phyloP scores from a whole-genome alignment of 2,888 invertebrate species.

The Clanis bilineata region DNA sequence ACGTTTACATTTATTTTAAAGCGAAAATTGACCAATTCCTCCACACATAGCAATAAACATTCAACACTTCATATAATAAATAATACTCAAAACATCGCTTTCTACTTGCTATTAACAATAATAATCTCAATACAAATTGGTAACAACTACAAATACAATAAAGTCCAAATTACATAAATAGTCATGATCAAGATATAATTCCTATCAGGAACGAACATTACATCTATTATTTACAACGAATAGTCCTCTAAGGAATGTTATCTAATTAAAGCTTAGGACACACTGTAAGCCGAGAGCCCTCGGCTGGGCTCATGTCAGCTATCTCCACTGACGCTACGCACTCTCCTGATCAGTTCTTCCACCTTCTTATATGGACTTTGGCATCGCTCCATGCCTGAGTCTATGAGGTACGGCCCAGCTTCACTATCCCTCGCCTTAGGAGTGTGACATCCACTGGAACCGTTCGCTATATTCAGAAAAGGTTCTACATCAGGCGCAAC shows the following conservation, averaged over 20 bases:
- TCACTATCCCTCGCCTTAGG: conserved; percentile 66
- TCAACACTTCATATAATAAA: conserved; percentile 9
- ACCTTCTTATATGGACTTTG: conserved; percentile 73
- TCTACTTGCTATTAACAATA: background rate
- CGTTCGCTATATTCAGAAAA: conserved; percentile 60
- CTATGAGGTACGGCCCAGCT: conserved; percentile 67
- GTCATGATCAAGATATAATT: background rate
- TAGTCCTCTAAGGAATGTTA: conserved; percentile 30
- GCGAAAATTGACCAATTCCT: conserved; percentile 46
- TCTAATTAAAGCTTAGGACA: conserved; percentile 36
- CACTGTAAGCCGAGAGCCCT: conserved; percentile 62
- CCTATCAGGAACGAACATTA: background rate
- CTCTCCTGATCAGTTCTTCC: conserved; percentile 68
- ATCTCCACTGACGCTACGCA: conserved; percentile 66
- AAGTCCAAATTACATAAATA: no score
- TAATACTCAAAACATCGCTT: background rate
- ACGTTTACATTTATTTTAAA: conserved; percentile 33
- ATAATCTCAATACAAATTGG: conserved; percentile 1
- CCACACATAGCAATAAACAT: conserved; percentile 41
- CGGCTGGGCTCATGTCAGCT: conserved; percentile 78
- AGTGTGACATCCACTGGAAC: conserved; percentile 64
- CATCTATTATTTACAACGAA: conserved; percentile 18
- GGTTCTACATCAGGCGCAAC: conserved; percentile 64
- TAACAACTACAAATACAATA: conserved; percentile 30
- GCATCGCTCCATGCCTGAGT: conserved; percentile 56